Base-by-base conservation (phyloP, 2,888 invertebrate genomes). In the Brachyopa scutellaris region DNA sequence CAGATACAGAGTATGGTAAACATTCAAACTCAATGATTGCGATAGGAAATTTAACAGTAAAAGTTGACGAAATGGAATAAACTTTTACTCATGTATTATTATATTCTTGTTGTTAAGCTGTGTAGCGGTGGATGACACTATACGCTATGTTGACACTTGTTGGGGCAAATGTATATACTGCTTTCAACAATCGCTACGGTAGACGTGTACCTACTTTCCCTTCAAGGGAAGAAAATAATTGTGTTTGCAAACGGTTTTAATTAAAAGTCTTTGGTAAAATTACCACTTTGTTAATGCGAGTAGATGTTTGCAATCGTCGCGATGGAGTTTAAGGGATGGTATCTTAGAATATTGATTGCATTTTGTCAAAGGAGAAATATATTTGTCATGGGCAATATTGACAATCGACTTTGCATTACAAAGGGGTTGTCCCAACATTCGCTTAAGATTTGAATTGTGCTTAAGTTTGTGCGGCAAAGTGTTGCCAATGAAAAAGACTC, bases 171-270 rank as follows among this genome's bases (percentile, higher is more conserved):
- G n/a, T n/a, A n/a, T n/a, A n/a, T n/a, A n/a, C n/a, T n/a, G n/a
- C n/a, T n/a, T n/a, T n/a, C n/a, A n/a, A n/a, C n/a, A n/a, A n/a
- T n/a, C n/a, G n/a, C n/a, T n/a, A n/a, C n/a, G n/a, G n/a, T n/a
- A n/a, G n/a, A n/a, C n/a, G n/a, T n/a, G n/a, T n/a, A n/a, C n/a
- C 8, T 7, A 11, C 29, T 11, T 49, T 1, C 31, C 31, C 9
- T 61, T 45, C 31, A 29, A 21, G 19, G 4, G n/a, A 15, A 23
- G 5, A 8, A 13, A 15, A 57, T 40, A 40, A 57, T 57, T 57
- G 40, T 17, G 38, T 40, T 57, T 23, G 23, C 13, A 38, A 55
- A 38, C 36, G 3, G 23, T 55, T 55, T 59, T 59, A 59, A 59
- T 59, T 40, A 29, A 42, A 59, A 7, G n/a, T 40, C 6, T 17